Base-by-base conservation (phyloP, 2,797 vertebrate genomes). In the Siniperca scherzeri region DNA sequence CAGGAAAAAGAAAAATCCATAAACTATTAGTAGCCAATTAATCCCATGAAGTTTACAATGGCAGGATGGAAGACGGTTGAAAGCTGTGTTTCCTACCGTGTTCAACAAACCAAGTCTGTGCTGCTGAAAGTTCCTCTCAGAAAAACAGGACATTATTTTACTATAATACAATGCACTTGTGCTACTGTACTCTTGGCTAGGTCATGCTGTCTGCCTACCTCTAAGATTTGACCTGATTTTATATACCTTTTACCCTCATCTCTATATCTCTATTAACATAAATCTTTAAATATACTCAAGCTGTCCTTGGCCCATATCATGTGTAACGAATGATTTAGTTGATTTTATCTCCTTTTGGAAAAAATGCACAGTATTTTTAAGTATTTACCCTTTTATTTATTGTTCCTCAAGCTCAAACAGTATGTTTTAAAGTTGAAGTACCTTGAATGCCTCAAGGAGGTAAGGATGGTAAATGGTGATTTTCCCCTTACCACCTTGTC, bases 1-100 rank as follows among this genome's bases (percentile, higher is more conserved):
- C 36, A 74, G 73, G 48, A 19, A 82, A 74, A 65, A 9, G 70
- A 55, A 72, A 88, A 90, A 89, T 91, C 91, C 36, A 90, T 89
- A 82, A 86, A 22, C 83, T 68, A 85, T 91, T 86, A 91, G 78
- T 77, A 83, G 80, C 68, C 78, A 87, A 87, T 89, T 85, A 89
- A 84, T 88, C 70, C 83, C 59, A 84, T 53, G 36, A 84, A 81
- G 79, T 66, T 69, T 68, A 55, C 55, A 83, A 64, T 56, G 77
- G 56, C 64, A 71, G 64, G 55, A 27, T 7, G 42, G 21, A 70
- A 12, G 56, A 57, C 22, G 53, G 65, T n/a, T 74, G 55, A 62
- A 61, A 80, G 74, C 77, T 44, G 21, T 19, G 21, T 82, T 80
- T 81, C 70, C 50, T 53, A 7, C 30, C 10, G 8, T 65, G 56